Base-by-base conservation (phyloP, 2,113 vertebrate genomes). In the Hoplias malabaricus region DNA sequence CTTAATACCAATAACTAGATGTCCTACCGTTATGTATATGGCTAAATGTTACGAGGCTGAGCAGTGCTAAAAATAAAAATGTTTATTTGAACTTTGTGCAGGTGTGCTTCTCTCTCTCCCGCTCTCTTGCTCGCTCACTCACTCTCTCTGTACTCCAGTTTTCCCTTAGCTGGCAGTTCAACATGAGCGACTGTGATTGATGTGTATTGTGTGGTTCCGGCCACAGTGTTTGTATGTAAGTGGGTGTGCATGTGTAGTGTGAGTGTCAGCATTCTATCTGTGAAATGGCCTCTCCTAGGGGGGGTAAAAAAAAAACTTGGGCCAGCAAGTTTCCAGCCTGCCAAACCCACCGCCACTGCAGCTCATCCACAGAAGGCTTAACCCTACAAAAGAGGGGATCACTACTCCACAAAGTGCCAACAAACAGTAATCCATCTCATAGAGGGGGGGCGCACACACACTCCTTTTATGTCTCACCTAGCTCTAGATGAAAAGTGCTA, bases 371-470 rank as follows among this genome's bases (percentile, higher is more conserved):
- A 83, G 79, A 3, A 46, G 86, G 87, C 82, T 93, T 92, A 90
- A 38, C 75, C 65, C 79, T 83, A 92, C 91, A 92, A 92, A 90
- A 87, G 91, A 66, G 70, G 76, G 90, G 89, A 90, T 92, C 85
- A 90, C 75, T 81, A 83, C 80, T 78, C 73, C 84, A 10, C 48
- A 80, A 23, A 65, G 46, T 68, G 7, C 36, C 34, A 46, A 69
- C 3, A 31, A 31, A 77, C 77, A 80, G 75, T 89, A 88, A 90
- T 92, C 88, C 85, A 82, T 31, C 7, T 75, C 57, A 54, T 16
- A 46, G 27, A 1, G 14, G 16, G 25, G 33, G 16, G 25, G 33
- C 67, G 50, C 19, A 70, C 16, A 14, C 63, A 16, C 53, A 11
- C 53, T 53, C 25, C 13, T 9, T 67, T 77, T 82, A 77, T 72